A percentile compares a stretch with the other conserved stretches of the same genome.
Conservation (phyloP, 2,797 vertebrate genomes). For the Paramormyrops hopkinsi region DNA sequence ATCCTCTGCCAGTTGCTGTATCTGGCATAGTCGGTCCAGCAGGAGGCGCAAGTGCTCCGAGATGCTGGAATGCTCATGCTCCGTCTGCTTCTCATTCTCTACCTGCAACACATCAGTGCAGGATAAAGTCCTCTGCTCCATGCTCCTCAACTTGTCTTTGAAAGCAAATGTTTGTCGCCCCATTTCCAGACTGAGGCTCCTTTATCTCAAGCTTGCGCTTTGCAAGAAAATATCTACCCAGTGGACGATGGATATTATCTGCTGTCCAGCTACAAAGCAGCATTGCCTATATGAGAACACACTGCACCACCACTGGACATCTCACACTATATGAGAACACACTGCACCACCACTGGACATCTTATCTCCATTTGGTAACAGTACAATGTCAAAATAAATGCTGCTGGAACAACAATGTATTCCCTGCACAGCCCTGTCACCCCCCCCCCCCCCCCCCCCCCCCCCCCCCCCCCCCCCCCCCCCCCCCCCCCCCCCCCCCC, state of each 20-base stretch:
- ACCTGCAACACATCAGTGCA: slow-evolving; percentile 54
- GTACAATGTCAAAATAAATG: neutral
- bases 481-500: too few species aligned
- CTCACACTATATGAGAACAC: neutral
- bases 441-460: too few species aligned
- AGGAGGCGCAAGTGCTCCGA: slow-evolving; percentile 82
- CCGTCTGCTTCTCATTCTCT: slow-evolving; percentile 71
- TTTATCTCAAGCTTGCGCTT: neutral
- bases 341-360: neutral
- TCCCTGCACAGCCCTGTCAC: neutral
- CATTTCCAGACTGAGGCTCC: neutral
- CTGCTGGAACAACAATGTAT: neutral
- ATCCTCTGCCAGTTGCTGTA: slow-evolving; percentile 45
- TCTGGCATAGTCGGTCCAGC: slow-evolving; percentile 56
- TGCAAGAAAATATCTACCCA: neutral
- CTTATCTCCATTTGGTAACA: neutral
- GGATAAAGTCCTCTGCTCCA: neutral
- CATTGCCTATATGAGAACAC: neutral
- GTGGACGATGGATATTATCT: neutral
- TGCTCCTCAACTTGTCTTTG: neutral
- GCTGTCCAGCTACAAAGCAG: neutral
- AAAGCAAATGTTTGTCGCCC: neutral
- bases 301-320: neutral
- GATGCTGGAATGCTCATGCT: slow-evolving; percentile 74
- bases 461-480: too few species aligned